These are phyloP conservation scores for Drosophila bocki DNA, from an alignment of 1,140 invertebrate species.

Conservation along the genomic window DNA sequence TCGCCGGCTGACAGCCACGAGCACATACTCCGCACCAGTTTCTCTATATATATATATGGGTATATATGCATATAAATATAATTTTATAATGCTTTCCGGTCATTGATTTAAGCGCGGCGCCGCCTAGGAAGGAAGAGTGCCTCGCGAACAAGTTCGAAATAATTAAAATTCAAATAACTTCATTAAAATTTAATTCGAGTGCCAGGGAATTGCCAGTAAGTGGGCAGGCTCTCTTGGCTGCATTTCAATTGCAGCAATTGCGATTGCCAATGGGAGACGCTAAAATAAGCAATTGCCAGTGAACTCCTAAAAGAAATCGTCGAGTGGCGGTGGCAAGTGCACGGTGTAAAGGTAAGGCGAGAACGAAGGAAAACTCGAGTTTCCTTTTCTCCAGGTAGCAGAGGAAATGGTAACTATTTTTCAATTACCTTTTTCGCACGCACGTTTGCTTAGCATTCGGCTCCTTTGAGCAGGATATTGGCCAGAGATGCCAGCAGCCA, in stretches of 20 bases:
- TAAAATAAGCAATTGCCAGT: constrained; percentile 55
- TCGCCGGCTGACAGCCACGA: constrained; percentile 28
- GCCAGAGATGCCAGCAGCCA: constrained; percentile 11
- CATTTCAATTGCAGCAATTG: constrained; percentile 61
- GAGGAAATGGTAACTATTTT: constrained; percentile 79
- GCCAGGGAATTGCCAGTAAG: constrained; percentile 29
- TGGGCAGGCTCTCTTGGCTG: constrained; percentile 42
- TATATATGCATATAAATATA: constrained; percentile 40
- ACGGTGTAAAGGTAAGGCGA: constrained; percentile 18
- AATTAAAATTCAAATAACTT: constrained; percentile 69
- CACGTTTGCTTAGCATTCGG: constrained; percentile 80
- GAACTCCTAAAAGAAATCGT: constrained; percentile 29
- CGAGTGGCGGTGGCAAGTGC: constrained; percentile 6
- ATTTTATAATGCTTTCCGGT: constrained; percentile 58
- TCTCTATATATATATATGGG: background rate
- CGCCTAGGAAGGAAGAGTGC: constrained; percentile 17
- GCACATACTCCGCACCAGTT: constrained; percentile 10
- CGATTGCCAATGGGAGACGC: constrained; percentile 46
- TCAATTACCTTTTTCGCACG: constrained; percentile 82
- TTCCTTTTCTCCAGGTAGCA: constrained; percentile 33
- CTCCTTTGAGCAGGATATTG: constrained; percentile 54
- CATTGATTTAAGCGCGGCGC: constrained; percentile 54
- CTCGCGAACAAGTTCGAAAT: constrained; percentile 17
- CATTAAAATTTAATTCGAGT: constrained; percentile 57
- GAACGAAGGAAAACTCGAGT: constrained; percentile 43